Base-by-base conservation (phyloP, 2,888 invertebrate species). In the Mimas tiliae region DNA sequence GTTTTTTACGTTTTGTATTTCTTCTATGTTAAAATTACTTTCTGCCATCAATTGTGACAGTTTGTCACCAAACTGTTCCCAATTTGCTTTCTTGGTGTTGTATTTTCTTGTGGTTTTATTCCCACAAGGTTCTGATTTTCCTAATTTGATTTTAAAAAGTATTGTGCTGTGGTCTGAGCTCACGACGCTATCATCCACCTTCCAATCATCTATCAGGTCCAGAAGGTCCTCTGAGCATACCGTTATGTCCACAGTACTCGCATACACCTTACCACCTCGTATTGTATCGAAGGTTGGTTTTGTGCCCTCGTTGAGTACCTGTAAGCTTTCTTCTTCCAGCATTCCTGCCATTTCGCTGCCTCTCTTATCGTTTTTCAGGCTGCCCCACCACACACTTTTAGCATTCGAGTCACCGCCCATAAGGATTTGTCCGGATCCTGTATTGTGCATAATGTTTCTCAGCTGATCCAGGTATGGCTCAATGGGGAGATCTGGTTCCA, bases 131-230 rank as follows among this genome's bases (percentile, higher is more conserved):
- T 34, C 7, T 3, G 34, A 6, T 3, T 45, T 2, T 12, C 9
- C 11, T 45, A 45, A 45, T 45, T 45, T 45, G 11, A 12, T 45
- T 12, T 45, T 45, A 11, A 73, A 73, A 0, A 33, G 16, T 1
- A 73, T 70, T 0, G 58, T 66, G 19, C 69, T 71, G 53, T 71
- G 72, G 65, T 76, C 74, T 0, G 72, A 71, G 53, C 64, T 65
- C 1, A 66, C 68, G 6, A 71, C 14, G 0, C 12, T 64, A 14
- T 21, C n/a, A 7, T 66, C 48, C 12, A 65, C 62, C 50, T 38
- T 48, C 65, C 65, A 68, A 4, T 53, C 52, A 0, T 64, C 63
- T 0, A 73, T 14, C 6, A 48, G 9, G 14, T 47, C 63, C 0
- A 70, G 50, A 0, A 71, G 0, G 0, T 63, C 48, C 0, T 16